A percentile compares a stretch with the other conserved stretches of the same genome.
phyloP scores from a whole-genome alignment of 2,888 invertebrate species.

The Heliconius charithonia region DNA sequence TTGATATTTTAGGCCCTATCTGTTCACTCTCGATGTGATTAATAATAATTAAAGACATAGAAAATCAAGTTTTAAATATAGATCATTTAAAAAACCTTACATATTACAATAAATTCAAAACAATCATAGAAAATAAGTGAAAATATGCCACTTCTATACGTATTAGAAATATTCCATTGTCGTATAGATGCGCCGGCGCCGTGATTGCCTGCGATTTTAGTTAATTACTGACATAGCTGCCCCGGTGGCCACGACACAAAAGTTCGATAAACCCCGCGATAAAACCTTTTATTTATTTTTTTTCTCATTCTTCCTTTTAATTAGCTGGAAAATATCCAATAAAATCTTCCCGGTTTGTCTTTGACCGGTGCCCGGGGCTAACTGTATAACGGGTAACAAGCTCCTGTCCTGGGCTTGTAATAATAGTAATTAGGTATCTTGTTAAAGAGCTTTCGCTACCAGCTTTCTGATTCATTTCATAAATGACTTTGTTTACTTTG shows the following conservation, averaged over 20 bases:
- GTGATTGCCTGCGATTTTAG: slow-evolving; percentile 62
- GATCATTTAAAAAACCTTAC: not conserved
- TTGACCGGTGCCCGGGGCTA: slow-evolving; percentile 70
- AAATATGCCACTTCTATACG: not conserved
- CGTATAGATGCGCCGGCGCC: slow-evolving; percentile 58
- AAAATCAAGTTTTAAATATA: not conserved
- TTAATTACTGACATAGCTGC: slow-evolving; percentile 76
- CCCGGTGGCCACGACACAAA: slow-evolving; percentile 77
- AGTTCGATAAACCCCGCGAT: slow-evolving; percentile 80
- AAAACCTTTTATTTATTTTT: slow-evolving; percentile 80
- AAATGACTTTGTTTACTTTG: slow-evolving; percentile 15
- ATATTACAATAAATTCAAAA: not conserved
- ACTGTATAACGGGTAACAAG: slow-evolving; percentile 26
- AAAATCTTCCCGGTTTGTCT: slow-evolving; percentile 78
- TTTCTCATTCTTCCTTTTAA: slow-evolving; percentile 81
- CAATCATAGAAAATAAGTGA: not conserved
- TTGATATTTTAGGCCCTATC: too few species aligned
- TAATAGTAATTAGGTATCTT: slow-evolving; percentile 24
- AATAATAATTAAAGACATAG: too few species aligned
- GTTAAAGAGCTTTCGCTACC: slow-evolving; percentile 23
- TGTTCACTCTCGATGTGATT: too few species aligned
- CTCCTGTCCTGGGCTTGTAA: slow-evolving; percentile 15
- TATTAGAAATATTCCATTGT: slow-evolving; percentile 31
- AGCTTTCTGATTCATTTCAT: slow-evolving; percentile 19
- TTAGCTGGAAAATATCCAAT: slow-evolving; percentile 84